phyloP scores from a whole-genome alignment of 2,888 invertebrate genomes.

The Brenthis daphne region DNA sequence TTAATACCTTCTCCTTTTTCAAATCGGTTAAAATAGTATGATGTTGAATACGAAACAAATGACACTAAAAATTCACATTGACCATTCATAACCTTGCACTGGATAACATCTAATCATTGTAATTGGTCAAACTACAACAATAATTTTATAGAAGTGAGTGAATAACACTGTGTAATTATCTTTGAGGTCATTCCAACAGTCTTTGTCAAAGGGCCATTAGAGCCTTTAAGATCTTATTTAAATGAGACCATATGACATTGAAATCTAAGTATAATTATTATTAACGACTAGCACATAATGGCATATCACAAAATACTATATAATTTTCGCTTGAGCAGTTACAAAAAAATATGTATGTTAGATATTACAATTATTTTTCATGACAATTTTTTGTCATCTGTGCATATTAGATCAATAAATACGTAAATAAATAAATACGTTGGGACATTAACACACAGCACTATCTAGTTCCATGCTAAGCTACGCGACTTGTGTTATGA shows the following conservation, averaged over 20 bases:
- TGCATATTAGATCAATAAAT: no score
- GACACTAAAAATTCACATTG: not conserved
- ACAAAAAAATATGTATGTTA: no score
- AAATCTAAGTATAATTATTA: slow-evolving; percentile 20
- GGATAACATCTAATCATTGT: slow-evolving; percentile 33
- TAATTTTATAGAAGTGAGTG: slow-evolving; percentile 31
- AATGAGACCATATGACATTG: slow-evolving; percentile 31
- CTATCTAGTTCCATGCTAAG: no score
- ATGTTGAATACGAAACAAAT: not conserved
- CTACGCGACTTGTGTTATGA: no score
- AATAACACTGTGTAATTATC: slow-evolving; percentile 30
- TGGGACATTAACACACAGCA: no score
- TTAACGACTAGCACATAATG: not conserved
- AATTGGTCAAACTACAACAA: slow-evolving; percentile 36
- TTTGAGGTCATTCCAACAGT: slow-evolving; percentile 28
- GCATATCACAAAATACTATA: slow-evolving; percentile 3
- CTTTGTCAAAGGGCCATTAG: slow-evolving; percentile 36
- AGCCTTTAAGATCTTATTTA: slow-evolving; percentile 33
- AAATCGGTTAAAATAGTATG: not conserved
- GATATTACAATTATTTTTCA: no score
- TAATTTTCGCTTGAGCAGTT: not conserved
- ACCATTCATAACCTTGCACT: slow-evolving; percentile 30
- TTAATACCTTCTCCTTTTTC: not conserved
- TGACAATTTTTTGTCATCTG: no score
- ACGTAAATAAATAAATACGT: no score